Percentiles rank a stretch among this genome's conserved stretches.
phyloP scores from a whole-genome alignment of 2,113 vertebrate species.

The Mellivora capensis region DNA sequence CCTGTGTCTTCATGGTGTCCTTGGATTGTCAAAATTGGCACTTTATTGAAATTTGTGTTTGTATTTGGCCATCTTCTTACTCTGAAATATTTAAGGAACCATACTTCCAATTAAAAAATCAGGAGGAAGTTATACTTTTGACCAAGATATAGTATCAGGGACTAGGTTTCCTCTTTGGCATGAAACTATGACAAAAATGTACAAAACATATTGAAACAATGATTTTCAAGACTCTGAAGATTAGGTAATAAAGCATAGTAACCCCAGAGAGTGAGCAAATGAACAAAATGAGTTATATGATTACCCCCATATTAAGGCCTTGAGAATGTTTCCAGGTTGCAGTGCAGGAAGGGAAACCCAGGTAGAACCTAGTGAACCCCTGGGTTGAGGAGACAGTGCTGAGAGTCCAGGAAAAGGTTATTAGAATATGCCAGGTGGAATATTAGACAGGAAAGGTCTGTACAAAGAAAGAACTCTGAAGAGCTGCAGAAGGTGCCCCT shows the following conservation, averaged over 20 bases:
- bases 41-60: background rate
- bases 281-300: background rate
- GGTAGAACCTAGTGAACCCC: background rate
- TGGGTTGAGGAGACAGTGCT: background rate
- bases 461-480: background rate
- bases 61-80: background rate
- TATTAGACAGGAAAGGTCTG: background rate
- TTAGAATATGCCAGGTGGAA: background rate
- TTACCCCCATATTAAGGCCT: background rate
- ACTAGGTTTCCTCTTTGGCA: background rate
- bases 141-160: background rate
- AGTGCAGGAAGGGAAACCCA: background rate
- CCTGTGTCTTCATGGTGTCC: background rate
- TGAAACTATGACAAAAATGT: background rate
- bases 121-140: background rate
- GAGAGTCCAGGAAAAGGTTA: background rate
- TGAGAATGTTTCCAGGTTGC: background rate
- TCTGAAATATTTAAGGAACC: background rate
- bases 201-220: background rate
- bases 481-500: background rate
- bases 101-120: background rate
- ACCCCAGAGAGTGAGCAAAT: background rate
- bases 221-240: background rate
- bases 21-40: background rate
- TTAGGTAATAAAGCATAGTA: background rate